These are phyloP conservation scores for Steinernema khuongi DNA, from an alignment of 1,140 invertebrate genomes.

Conservation along the genomic window DNA sequence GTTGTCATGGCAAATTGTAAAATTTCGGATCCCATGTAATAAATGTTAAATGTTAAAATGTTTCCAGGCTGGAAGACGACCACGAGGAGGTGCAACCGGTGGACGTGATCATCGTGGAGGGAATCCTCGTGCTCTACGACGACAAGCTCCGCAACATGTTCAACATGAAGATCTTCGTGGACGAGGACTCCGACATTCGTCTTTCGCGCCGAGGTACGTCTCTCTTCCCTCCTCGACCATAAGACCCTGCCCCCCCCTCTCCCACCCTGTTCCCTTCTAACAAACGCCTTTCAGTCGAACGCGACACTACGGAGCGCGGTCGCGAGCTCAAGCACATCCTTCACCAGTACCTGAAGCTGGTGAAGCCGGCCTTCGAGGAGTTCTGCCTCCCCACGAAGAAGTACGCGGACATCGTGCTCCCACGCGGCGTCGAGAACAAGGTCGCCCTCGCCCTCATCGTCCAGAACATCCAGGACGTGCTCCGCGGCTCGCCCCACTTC, in stretches of 20 bases:
- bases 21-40: too few relatives aligned
- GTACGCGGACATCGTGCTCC: constrained; percentile 98
- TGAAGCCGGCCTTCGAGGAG: constrained; percentile 97
- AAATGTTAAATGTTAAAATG: too few relatives aligned
- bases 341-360: constrained; percentile 90
- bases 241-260: background rate
- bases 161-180: constrained; percentile 98
- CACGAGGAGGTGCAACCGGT: constrained; percentile 83
- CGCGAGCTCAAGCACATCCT: constrained; percentile 87
- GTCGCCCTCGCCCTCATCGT: constrained; percentile 98
- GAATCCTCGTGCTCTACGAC: constrained; percentile 95
- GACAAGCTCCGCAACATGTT: constrained; percentile 84
- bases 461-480: constrained; percentile 85
- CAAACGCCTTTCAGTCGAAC: constrained; percentile 40
- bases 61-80: constrained; percentile 66
- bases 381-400: constrained; percentile 99
- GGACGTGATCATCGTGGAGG: constrained; percentile 94
- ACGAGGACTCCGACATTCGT: constrained; percentile 94
- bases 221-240: constrained; percentile 15
- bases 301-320: constrained; percentile 69
- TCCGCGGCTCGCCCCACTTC: constrained; percentile 18
- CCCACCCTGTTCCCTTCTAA: background rate
- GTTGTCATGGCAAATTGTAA: too few relatives aligned
- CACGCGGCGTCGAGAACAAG: constrained; percentile 60
- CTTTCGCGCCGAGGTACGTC: constrained; percentile 78